A percentile compares a stretch with the other conserved stretches of the same genome.
These are phyloP conservation scores for Mizuhopecten yessoensis DNA, from an alignment of 1,140 invertebrate genomes.

Conservation along the genomic window DNA sequence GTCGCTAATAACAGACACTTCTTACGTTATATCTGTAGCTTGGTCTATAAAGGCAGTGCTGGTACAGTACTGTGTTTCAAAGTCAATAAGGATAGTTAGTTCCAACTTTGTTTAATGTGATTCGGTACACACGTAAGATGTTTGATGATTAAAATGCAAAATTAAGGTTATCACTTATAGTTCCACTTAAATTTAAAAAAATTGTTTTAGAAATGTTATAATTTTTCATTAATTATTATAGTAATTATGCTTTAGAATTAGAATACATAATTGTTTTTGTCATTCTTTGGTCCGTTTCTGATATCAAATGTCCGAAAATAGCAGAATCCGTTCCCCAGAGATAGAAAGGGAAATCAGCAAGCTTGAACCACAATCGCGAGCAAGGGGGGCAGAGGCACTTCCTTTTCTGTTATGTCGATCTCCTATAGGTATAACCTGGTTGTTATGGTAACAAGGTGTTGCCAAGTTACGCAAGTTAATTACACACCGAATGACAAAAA, in stretches of 20 bases:
- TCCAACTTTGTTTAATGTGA: background rate
- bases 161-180: background rate
- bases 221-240: too few relatives aligned
- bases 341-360: background rate
- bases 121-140: background rate
- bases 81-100: background rate
- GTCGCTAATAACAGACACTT: background rate
- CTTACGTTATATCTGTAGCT: background rate
- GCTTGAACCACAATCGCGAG: background rate
- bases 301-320: background rate
- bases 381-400: background rate
- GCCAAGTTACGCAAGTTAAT: conserved; percentile 3
- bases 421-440: background rate
- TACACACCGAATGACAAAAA: background rate
- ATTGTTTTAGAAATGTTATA: too few relatives aligned
- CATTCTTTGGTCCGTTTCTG: background rate
- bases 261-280: background rate
- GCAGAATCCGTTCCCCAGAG: background rate
- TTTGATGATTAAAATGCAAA: background rate
- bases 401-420: background rate
- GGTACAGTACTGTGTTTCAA: background rate
- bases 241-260: background rate
- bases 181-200: too few relatives aligned
- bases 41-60: background rate
- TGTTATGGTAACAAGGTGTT: background rate